phyloP scores from a whole-genome alignment of 2,797 vertebrate genomes.

The Staurois parvus region DNA sequence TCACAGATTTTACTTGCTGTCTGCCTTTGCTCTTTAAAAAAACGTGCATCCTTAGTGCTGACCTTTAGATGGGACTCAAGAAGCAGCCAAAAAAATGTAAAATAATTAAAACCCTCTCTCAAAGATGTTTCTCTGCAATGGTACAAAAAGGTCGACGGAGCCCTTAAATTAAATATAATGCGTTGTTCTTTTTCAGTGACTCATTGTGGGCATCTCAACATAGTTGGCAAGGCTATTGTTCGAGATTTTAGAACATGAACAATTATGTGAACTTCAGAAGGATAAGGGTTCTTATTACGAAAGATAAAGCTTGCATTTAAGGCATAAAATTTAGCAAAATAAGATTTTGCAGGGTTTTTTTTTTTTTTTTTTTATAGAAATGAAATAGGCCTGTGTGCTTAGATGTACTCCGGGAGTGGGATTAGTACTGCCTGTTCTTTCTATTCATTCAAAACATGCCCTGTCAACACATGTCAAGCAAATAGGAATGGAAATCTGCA shows the following conservation, averaged over 20 bases:
- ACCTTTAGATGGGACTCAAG: conserved; percentile 50
- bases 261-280: conserved; percentile 55
- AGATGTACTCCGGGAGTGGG: conserved; percentile 31
- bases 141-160: conserved; percentile 43
- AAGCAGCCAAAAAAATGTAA: conserved; percentile 54
- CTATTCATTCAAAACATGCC: conserved; percentile 38
- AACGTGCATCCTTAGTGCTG: conserved; percentile 26
- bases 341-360: conserved; percentile 9
- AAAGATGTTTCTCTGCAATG: conserved; percentile 20
- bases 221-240: conserved; percentile 51
- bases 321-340: conserved; percentile 32
- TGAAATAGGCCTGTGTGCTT: conserved; percentile 6
- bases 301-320: conserved; percentile 53
- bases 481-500: conserved; percentile 35
- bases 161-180: conserved; percentile 55
- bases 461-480: conserved; percentile 42
- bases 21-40: not conserved
- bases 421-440: conserved; percentile 38
- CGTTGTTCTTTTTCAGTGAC: conserved; percentile 48
- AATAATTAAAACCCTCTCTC: conserved; percentile 63
- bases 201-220: conserved; percentile 30
- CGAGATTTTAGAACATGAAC: conserved; percentile 46
- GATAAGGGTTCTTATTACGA: conserved; percentile 46
- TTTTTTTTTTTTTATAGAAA: not conserved
- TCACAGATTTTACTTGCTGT: too few species aligned